Evolutionary conservation across 1,140 invertebrate species (phyloP).

Genomic region (Aphelenchoides besseyi): DNA sequence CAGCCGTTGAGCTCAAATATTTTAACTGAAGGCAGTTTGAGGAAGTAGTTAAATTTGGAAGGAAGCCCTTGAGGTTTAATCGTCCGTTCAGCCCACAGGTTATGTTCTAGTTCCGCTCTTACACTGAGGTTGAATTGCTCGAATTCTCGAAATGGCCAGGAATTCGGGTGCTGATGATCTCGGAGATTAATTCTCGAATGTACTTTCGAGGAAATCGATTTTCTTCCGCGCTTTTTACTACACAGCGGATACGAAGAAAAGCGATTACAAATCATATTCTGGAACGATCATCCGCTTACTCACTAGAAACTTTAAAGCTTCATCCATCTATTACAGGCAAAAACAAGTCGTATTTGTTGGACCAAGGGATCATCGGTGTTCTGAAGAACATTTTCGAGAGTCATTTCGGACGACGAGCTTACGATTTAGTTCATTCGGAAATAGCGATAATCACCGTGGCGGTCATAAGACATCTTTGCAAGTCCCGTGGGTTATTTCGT

Average conservation of each 20-base stretch:
- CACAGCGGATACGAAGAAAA: neutral
- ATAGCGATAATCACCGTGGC: conserved; percentile 31
- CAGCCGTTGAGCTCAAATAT: too few relatives aligned
- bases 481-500: conserved; percentile 21
- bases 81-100: too few relatives aligned
- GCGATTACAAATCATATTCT: neutral
- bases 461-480: conserved; percentile 28
- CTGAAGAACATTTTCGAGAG: conserved; percentile 42
- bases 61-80: too few relatives aligned
- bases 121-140: too few relatives aligned
- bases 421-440: conserved; percentile 31
- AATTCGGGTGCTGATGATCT: neutral
- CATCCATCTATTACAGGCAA: conserved; percentile 30
- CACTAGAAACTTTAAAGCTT: too few relatives aligned
- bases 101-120: too few relatives aligned
- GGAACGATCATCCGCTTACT: too few relatives aligned
- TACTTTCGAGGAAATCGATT: neutral
- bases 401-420: conserved; percentile 29
- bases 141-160: neutral
- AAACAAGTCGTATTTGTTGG: conserved; percentile 32
- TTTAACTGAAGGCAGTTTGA: too few relatives aligned
- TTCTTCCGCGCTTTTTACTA: neutral
- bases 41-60: too few relatives aligned
- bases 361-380: conserved; percentile 30
- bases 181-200: neutral